phyloP scores from a whole-genome alignment of 2,888 invertebrate genomes.

The Tetranychus piercei region DNA sequence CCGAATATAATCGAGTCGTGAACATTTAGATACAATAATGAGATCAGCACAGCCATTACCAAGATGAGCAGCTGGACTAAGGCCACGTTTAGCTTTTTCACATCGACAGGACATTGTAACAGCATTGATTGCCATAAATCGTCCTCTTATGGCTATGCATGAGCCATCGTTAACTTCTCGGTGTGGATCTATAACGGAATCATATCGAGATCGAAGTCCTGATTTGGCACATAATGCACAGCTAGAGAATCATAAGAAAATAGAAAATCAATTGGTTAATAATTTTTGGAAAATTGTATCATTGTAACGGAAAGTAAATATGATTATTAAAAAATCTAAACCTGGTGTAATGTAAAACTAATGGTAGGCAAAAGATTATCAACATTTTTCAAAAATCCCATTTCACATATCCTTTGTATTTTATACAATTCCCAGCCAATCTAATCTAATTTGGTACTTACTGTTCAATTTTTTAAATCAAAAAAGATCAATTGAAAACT shows the following conservation, averaged over 20 bases:
- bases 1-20: slow-evolving; percentile 49
- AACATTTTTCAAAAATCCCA: too few relatives aligned
- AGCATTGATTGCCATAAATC: slow-evolving; percentile 55
- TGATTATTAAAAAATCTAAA: background rate
- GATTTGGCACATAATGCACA: slow-evolving; percentile 18
- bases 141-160: slow-evolving; percentile 45
- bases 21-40: slow-evolving; percentile 52
- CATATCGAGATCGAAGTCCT: slow-evolving; percentile 14
- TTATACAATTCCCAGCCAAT: background rate
- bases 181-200: background rate
- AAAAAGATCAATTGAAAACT: too few relatives aligned
- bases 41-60: slow-evolving; percentile 62
- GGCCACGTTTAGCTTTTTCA: slow-evolving; percentile 51
- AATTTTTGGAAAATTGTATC: background rate
- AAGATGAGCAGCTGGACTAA: slow-evolving; percentile 55
- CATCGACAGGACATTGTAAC: slow-evolving; percentile 55
- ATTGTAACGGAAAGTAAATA: background rate
- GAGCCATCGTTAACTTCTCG: slow-evolving; percentile 20
- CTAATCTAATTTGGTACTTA: background rate
- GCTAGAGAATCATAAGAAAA: slow-evolving; percentile 11
- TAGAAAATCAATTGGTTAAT: background rate
- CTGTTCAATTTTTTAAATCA: background rate
- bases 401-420: too few relatives aligned
- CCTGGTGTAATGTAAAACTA: background rate
- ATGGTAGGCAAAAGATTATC: background rate